These are phyloP conservation scores for Ichneumoninae sp. DNA, from an alignment of 2,888 invertebrate species.

Conservation along the genomic window DNA sequence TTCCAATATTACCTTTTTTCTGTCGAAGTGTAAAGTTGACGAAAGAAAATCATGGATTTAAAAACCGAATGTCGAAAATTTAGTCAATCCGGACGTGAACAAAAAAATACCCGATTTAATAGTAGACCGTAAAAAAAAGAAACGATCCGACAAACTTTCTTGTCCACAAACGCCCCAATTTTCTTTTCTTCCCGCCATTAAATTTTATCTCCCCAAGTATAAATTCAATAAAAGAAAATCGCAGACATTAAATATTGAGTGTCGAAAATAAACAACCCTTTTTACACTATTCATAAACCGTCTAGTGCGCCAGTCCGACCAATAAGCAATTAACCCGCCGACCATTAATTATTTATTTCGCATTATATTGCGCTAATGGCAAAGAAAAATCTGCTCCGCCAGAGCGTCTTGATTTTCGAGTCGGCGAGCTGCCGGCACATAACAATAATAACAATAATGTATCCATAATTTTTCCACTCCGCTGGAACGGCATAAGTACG, in stretches of 20 bases:
- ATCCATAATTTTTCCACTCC: constrained; percentile 34
- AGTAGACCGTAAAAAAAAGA: too few relatives aligned
- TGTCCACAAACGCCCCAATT: too few relatives aligned
- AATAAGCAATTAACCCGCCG: neutral
- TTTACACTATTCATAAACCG: neutral
- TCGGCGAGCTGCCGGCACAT: neutral
- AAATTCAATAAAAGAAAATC: neutral
- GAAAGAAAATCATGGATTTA: too few relatives aligned
- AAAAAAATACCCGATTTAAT: too few relatives aligned
- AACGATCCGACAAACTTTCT: too few relatives aligned
- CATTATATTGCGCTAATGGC: neutral
- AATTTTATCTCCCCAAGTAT: neutral
- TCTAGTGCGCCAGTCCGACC: neutral
- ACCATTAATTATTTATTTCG: neutral
- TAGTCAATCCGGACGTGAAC: too few relatives aligned
- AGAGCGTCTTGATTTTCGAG: neutral
- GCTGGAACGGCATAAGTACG: constrained; percentile 17
- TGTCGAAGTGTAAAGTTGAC: too few relatives aligned
- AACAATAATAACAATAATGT: constrained; percentile 10
- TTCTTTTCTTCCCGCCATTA: neutral
- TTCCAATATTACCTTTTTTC: too few relatives aligned
- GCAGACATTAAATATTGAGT: neutral
- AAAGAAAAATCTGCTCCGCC: neutral
- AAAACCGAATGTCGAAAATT: too few relatives aligned
- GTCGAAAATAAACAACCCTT: neutral